Evolutionary conservation across 1,140 invertebrate genomes (phyloP), one percentile per base, ranked within the genome.

Genomic region (Pectinophora gossypiella): DNA sequence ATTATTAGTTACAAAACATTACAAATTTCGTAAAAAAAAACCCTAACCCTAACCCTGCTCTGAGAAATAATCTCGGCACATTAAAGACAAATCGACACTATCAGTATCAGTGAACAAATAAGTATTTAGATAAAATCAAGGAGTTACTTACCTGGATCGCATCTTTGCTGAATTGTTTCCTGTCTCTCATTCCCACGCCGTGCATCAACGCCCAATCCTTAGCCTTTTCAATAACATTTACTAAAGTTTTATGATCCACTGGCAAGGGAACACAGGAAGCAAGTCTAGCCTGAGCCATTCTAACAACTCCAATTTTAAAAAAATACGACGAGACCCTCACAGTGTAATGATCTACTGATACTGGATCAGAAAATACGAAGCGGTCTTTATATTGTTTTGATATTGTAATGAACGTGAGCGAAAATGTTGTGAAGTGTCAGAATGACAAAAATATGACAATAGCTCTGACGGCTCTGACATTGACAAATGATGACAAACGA

Each of bases 141-240:
- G 22, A 23, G 22, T 23, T 5, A 18, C 3, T 32, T 66, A 90
- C 90, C 77, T 92, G 90, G 12, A 96, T 86, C 12, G 90, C 75
- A 84, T 96, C 94, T 57, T 88, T 85, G 51, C 89, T 92, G 67
- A 92, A 95, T 57, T 90, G 87, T 32, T 89, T 88, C 76, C 90
- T 94, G 10, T 92, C 92, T 57, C 95, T 88, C 92, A 96, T 95
- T 1, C 90, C 91, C 38, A 92, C 92, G 10, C 95, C 95, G 85
- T 96, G 94, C 91, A 95, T 94, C 13, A 95, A 72, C 0, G 93
- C 93, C 93, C 94, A 96, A 73, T 96, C 95, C 82, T 94, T 95
- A 16, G 94, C 92, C 76, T 95, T 95, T 22, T 91, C 89, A 3
- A 93, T 87, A 10, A 95, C 72, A 59, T 92, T 91, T 46, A 90